A percentile compares a stretch with the other conserved stretches of the same genome.
Evolutionary conservation across 2,888 invertebrate species (phyloP).

Genomic region (Geotrupes spiniger): DNA sequence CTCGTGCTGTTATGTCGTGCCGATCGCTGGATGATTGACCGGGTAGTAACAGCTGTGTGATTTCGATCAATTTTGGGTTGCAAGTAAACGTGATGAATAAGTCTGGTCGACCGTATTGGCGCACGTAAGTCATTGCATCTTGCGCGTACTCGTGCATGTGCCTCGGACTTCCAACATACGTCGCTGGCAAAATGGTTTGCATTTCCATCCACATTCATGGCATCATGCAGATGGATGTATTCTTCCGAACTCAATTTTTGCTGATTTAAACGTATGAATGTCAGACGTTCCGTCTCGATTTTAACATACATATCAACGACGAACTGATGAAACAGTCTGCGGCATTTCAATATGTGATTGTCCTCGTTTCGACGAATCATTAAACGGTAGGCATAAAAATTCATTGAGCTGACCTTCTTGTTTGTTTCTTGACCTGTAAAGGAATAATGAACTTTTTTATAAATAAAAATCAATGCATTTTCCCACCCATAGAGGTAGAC

Average conservation of each 20-base stretch:
- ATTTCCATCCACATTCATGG: slow-evolving; percentile 32
- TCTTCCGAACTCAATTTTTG: slow-evolving; percentile 33
- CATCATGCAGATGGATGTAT: slow-evolving; percentile 43
- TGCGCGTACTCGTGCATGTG: slow-evolving; percentile 38
- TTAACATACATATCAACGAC: slow-evolving; percentile 46
- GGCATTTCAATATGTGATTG: slow-evolving; percentile 32
- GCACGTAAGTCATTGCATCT: slow-evolving; percentile 40
- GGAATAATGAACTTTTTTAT: no score
- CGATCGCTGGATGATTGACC: slow-evolving; percentile 22
- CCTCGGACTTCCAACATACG: slow-evolving; percentile 36
- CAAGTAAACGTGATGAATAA: slow-evolving; percentile 40
- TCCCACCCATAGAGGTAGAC: no score
- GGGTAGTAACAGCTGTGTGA: slow-evolving; percentile 15
- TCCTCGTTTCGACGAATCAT: slow-evolving; percentile 34
- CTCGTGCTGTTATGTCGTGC: slow-evolving; percentile 33
- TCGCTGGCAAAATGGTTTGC: slow-evolving; percentile 33
- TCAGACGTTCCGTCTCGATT: slow-evolving; percentile 42
- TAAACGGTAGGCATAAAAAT: slow-evolving; percentile 32
- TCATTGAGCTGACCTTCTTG: slow-evolving; percentile 34
- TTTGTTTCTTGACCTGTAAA: slow-evolving; percentile 19
- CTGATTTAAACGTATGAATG: slow-evolving; percentile 38
- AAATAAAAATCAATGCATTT: no score
- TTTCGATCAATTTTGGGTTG: slow-evolving; percentile 36
- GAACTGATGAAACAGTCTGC: slow-evolving; percentile 38
- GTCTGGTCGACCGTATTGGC: slow-evolving; percentile 38